Evolutionary conservation across 2,113 vertebrate genomes (phyloP).

Genomic region (Pedionomus torquatus): DNA sequence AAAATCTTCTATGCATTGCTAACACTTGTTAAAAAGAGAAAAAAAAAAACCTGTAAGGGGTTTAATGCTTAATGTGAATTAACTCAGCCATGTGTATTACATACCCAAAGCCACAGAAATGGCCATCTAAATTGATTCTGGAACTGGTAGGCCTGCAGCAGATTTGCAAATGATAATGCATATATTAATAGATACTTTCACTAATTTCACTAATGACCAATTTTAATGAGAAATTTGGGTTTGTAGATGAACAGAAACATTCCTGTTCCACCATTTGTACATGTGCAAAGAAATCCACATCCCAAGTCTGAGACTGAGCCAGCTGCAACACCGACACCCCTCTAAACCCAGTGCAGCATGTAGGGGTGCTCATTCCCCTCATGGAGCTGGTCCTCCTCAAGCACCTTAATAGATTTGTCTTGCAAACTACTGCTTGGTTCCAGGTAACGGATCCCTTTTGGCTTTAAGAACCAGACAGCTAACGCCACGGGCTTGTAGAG

Average conservation of each 20-base stretch:
- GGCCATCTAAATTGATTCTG: conserved; percentile 43
- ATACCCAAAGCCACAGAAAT: conserved; percentile 14
- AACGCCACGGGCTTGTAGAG: neutral
- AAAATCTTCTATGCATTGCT: neutral
- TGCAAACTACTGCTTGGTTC: neutral
- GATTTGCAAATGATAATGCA: conserved; percentile 32
- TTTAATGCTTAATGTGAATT: conserved; percentile 46
- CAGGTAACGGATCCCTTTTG: neutral
- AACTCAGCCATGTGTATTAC: conserved; percentile 27
- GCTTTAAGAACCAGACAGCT: neutral
- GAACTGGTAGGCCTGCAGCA: conserved; percentile 49
- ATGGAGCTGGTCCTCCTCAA: neutral
- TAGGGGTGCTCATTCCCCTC: neutral
- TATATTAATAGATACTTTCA: conserved; percentile 49
- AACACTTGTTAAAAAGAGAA: conserved; percentile 37
- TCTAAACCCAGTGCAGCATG: neutral
- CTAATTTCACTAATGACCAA: conserved; percentile 50
- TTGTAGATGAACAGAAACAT: conserved; percentile 31
- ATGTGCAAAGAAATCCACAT: neutral
- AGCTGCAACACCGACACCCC: neutral
- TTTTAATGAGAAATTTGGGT: conserved; percentile 60
- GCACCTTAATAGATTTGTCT: neutral
- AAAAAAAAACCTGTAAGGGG: neutral
- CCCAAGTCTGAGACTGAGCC: neutral
- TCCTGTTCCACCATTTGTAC: neutral